Base-by-base conservation (phyloP, 2,888 invertebrate genomes). In the Agriotes lineatus region DNA sequence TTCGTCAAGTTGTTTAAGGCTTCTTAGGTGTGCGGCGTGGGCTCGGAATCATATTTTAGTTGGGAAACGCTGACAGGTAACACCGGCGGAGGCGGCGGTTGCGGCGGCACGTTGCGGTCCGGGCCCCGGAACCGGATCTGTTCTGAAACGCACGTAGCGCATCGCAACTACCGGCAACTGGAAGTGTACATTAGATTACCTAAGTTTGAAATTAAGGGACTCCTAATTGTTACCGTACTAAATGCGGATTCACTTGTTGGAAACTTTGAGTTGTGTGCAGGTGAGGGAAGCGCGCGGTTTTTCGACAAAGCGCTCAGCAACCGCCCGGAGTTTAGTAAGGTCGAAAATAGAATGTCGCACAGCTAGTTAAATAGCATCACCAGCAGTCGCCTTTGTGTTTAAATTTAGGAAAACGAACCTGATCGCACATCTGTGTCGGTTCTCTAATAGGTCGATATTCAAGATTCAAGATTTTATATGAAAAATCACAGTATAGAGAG, bases 101-200 rank as follows among this genome's bases (percentile, higher is more conserved):
- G 72, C 57, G 72, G 72, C 62, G 54, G 64, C 67, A 71, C 66
- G 67, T 64, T 72, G 72, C 65, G 72, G 72, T 72, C 65, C 60
- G 60, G 64, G 54, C 67, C 63, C 72, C 67, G 70, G 72, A 72
- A 70, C 67, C 72, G 72, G 72, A 72, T 67, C 67, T 70, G 64
- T 52, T 70, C 60, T 61, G 67, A 64, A 72, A 70, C 72, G 72
- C 72, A 72, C 72, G 72, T 72, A 72, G 67, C 70, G 67, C 67
- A 72, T 70, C 69, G 72, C 52, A 64, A 66, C 72, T 65, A 67
- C 69, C 64, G 67, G 69, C 62, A 69, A 72, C 57, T 70, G 69
- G 61, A 72, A 72, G 72, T 70, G 61, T 67, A 70, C 64, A 72
- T 72, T 72, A 72, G 70, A 72, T 72, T 72, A 72, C 59, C 69